Evolutionary conservation across 1,140 invertebrate genomes (phyloP).

Genomic region (Drosophila burlai): DNA sequence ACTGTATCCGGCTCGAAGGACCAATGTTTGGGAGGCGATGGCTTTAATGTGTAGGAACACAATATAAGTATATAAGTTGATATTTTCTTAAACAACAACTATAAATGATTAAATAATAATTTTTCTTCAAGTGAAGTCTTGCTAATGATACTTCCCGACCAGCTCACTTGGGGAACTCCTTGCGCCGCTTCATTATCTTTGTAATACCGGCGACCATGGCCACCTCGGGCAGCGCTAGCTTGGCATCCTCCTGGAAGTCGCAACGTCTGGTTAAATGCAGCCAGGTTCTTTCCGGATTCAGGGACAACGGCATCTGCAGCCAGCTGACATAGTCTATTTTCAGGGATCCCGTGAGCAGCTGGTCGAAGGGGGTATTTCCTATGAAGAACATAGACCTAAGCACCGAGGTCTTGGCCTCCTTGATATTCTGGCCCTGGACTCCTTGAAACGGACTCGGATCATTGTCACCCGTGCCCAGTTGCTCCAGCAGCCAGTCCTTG

Average conservation of each 20-base stretch:
- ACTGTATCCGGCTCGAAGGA: neutral
- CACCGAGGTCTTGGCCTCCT: constrained; percentile 86
- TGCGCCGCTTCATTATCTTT: constrained; percentile 80
- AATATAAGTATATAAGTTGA: neutral
- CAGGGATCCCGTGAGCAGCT: constrained; percentile 86
- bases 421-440: constrained; percentile 84
- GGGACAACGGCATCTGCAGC: constrained; percentile 86
- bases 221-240: constrained; percentile 81
- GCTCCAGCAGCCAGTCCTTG: constrained; percentile 88
- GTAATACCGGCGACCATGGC: constrained; percentile 84
- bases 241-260: constrained; percentile 86
- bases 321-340: constrained; percentile 86
- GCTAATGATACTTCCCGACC: constrained; percentile 46
- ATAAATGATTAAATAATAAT: neutral
- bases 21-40: neutral
- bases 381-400: constrained; percentile 92
- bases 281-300: constrained; percentile 86
- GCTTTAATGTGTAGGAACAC: neutral
- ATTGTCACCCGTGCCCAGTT: constrained; percentile 86
- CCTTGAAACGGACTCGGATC: constrained; percentile 77
- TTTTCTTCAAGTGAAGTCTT: constrained; percentile 8
- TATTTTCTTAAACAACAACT: neutral
- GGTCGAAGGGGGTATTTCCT: constrained; percentile 89
- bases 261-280: constrained; percentile 86
- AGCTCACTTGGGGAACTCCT: constrained; percentile 68